Base-by-base conservation (phyloP, 2,888 invertebrate species). In the Smittia aterrima region DNA sequence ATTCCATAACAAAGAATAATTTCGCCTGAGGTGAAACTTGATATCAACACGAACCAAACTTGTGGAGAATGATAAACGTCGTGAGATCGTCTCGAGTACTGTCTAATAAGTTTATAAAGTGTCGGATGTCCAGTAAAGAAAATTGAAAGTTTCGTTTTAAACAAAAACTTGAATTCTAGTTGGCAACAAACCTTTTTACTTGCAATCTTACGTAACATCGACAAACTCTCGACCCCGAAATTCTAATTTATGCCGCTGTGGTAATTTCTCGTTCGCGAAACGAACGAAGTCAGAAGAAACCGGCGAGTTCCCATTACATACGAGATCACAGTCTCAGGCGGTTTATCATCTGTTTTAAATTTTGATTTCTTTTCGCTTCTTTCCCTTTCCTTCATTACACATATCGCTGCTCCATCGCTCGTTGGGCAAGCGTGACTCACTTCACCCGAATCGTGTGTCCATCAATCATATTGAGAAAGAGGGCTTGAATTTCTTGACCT, bases 271-370 rank as follows among this genome's bases (percentile, higher is more conserved):
- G 3, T 58, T 58, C 58, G 58, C 22, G n/a, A 13, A n/a, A 22
- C 6, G n/a, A 47, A 2, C 47, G 22, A 58, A 58, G 58, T 9
- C 13, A 58, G 22, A 58, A 22, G 2, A 18, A 58, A 22, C 9
- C 58, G 16, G 16, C 22, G 58, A 20, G 22, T 11, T 7, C 22
- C 22, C 58, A 58, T 58, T 58, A 20, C 58, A 58, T 58, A 58
- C 22, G 18, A 22, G 47, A 47, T 47, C 47, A 16, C 16, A 47
- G 47, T 47, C 47, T 32, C 32, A 32, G 47, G 4, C 58, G 58
- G 58, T 58, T 58, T 58, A 58, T 58, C 58, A 22, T 58, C 4
- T 58, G 58, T 22, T 58, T 58, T 58, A 22, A 58, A 58, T 58
- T 58, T 58, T 58, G 58, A 58, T 58, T 58, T 22, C 47, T 47